Conservation (phyloP, 1,140 invertebrate species). For the Eufriesea mexicana region DNA sequence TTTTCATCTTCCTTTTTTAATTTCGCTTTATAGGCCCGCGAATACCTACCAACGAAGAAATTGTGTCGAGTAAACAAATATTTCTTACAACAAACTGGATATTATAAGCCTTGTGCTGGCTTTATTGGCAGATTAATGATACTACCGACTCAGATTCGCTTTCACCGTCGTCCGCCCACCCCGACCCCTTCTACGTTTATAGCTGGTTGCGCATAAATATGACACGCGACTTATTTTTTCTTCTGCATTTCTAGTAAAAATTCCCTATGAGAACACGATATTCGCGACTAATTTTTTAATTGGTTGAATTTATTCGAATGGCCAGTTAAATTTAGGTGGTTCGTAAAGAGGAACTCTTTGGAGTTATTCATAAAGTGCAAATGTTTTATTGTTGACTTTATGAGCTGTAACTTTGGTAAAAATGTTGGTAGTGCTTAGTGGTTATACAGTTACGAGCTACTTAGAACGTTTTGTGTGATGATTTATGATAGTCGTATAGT, state of each 20-base stretch:
- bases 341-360: background rate
- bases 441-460: background rate
- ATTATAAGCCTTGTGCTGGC: slow-evolving; percentile 30
- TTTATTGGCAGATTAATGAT: slow-evolving; percentile 51
- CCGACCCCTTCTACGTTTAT: slow-evolving; percentile 40
- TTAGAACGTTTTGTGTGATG: background rate
- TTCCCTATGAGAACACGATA: background rate
- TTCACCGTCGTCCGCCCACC: slow-evolving; percentile 54
- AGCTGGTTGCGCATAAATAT: slow-evolving; percentile 44
- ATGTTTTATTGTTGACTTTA: background rate
- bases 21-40: background rate
- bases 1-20: background rate
- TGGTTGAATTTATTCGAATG: background rate
- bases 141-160: slow-evolving; percentile 57
- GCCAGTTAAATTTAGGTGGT: background rate
- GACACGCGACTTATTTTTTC: slow-evolving; percentile 34
- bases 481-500: background rate
- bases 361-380: background rate
- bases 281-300: background rate
- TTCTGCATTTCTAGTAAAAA: slow-evolving; percentile 21
- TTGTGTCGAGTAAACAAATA: slow-evolving; percentile 43
- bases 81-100: slow-evolving; percentile 52
- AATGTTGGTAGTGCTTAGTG: background rate
- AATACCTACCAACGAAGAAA: background rate
- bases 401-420: background rate